A percentile compares a stretch with the other conserved stretches of the same genome.
Conservation (phyloP, 1,140 invertebrate species). For the Hyles euphorbiae region DNA sequence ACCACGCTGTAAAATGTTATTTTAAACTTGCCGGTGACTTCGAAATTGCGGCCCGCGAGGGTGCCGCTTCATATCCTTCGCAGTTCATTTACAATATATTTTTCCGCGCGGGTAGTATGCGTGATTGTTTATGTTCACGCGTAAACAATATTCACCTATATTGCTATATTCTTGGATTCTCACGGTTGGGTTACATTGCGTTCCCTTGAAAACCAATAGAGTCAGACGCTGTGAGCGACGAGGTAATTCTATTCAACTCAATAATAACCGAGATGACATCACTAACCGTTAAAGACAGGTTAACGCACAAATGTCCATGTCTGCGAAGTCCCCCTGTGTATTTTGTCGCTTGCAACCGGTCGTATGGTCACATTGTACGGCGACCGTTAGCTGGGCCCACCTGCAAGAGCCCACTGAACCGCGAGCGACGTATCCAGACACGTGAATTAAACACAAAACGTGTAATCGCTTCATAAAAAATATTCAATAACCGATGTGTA, state of each 20-base stretch:
- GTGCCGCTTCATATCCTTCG: too few relatives aligned
- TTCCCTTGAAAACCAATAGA: conserved; percentile 4
- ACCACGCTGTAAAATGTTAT: too few relatives aligned
- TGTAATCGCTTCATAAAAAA: not conserved
- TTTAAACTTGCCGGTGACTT: too few relatives aligned
- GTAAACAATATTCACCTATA: not conserved
- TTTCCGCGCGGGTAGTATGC: too few relatives aligned
- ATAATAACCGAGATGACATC: conserved; percentile 14
- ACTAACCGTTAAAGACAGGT: conserved; percentile 27
- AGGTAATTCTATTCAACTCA: conserved; percentile 4
- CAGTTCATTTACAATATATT: too few relatives aligned
- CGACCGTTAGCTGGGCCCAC: conserved; percentile 59
- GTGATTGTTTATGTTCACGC: not conserved
- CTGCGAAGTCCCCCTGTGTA: conserved; percentile 14
- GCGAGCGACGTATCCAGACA: conserved; percentile 58
- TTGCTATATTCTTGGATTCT: not conserved
- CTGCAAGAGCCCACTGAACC: conserved; percentile 63
- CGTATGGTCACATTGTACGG: conserved; percentile 22
- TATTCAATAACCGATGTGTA: not conserved
- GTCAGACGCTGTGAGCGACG: not conserved
- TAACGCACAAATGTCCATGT: conserved; percentile 26
- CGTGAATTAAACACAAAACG: conserved; percentile 5
- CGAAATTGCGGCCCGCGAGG: too few relatives aligned
- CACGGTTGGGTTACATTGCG: not conserved
- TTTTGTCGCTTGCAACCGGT: conserved; percentile 23